Evolutionary conservation across 2,797 vertebrate genomes (phyloP), one percentile per base, ranked within the genome.

Genomic region (Atherinosoma microstoma): DNA sequence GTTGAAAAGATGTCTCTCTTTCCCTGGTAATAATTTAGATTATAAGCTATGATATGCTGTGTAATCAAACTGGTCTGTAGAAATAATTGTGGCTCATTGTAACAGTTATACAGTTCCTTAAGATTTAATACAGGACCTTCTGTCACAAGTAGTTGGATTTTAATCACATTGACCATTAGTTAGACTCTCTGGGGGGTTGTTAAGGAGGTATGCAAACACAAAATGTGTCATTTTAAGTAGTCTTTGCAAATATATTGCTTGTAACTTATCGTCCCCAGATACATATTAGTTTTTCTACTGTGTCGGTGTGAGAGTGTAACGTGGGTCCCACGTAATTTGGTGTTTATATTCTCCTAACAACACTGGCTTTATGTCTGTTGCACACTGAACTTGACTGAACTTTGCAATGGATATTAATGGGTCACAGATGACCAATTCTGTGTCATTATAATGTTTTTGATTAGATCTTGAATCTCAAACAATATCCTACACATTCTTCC

Each of bases 21-120:
- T 70, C 67, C 45, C 35, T 34, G 61, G 68, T 75, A 51, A 84
- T 82, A 78, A 83, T 74, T 76, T 58, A 58, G 57, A 69, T 62
- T 69, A 63, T 32, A 72, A 76, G 30, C 67, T 67, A 36, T 62
- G 59, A 82, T 85, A 59, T 75, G 71, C 61, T 67, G 64, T 59
- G 67, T 68, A 79, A 83, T 88, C 70, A 85, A 58, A 79, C 36
- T 61, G 42, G 73, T 34, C 71, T 32, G 69, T 76, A 66, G 58
- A 67, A 83, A 71, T 84, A 58, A 84, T 54, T 80, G 34, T 42
- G 22, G 22, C 76, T 75, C 56, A 64, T 38, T 65, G 57, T 71
- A 73, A 78, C 79, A 58, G 77, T 87, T 76, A 78, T 63, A 51
- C 38, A 56, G 30, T 51, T 34, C n/a, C 47, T 66, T 29, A 71